Conservation (phyloP, 2,113 vertebrate species). For the Lipotes vexillifer region DNA sequence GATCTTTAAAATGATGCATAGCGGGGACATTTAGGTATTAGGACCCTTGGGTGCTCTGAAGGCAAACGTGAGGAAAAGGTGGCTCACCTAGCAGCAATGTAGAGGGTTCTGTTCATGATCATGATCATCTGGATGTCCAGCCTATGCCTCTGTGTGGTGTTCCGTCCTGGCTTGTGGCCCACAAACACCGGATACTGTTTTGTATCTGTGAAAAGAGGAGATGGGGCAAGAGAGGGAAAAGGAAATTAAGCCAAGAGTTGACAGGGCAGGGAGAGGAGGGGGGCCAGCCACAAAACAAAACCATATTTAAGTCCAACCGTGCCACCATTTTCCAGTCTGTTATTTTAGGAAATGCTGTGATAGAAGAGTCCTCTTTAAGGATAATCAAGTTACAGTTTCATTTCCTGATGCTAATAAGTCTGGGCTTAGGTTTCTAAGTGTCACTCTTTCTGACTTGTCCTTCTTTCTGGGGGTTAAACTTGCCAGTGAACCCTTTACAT, state of each 20-base stretch:
- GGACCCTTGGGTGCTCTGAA: neutral
- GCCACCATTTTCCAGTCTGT: neutral
- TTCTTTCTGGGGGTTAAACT: constrained; percentile 54
- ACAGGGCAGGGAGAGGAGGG: neutral
- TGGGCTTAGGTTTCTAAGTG: constrained; percentile 4
- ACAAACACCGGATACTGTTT: constrained; percentile 98
- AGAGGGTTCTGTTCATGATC: constrained; percentile 96
- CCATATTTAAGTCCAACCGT: neutral
- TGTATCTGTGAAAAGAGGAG: constrained; percentile 86
- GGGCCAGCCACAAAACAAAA: neutral
- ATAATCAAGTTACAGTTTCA: constrained; percentile 39
- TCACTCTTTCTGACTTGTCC: constrained; percentile 10
- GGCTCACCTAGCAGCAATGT: constrained; percentile 93
- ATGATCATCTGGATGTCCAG: constrained; percentile 97
- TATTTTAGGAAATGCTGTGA: neutral
- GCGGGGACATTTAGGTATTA: neutral
- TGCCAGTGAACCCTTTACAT: constrained; percentile 65
- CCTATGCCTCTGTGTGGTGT: constrained; percentile 95
- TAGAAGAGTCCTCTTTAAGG: neutral
- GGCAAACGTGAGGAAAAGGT: neutral
- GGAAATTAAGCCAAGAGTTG: constrained; percentile 51
- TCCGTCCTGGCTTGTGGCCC: constrained; percentile 98
- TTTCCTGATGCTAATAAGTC: constrained; percentile 44
- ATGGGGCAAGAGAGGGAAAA: constrained; percentile 18
- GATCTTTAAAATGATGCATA: neutral